Percentiles rank a stretch among this genome's conserved stretches.
phyloP scores from a whole-genome alignment of 1,140 invertebrate species.

The Bombus vancouverensis region DNA sequence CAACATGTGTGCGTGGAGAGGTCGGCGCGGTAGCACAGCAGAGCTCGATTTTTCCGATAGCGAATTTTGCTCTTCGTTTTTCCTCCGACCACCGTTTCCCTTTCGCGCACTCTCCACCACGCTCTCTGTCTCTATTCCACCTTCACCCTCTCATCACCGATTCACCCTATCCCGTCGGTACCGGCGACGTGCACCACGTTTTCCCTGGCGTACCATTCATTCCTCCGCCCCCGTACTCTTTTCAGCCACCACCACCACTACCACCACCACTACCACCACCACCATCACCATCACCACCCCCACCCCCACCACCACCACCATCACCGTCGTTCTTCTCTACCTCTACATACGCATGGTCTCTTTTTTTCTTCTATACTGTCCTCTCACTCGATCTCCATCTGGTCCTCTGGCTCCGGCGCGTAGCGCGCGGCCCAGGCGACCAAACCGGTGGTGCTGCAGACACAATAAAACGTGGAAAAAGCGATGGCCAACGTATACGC shows the following conservation, averaged over 20 bases:
- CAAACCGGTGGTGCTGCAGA: conserved; percentile 76
- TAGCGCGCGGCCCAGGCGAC: conserved; percentile 67
- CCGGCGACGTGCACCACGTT: conserved; percentile 48
- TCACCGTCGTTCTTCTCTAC: background rate
- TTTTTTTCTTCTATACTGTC: background rate
- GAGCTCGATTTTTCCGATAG: conserved; percentile 81
- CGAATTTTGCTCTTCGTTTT: conserved; percentile 76
- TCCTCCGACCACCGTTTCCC: conserved; percentile 58
- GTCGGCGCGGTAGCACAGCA: conserved; percentile 61
- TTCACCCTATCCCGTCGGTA: conserved; percentile 38
- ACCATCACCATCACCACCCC: accelerated
- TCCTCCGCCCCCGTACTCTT: conserved; percentile 17
- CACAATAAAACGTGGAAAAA: conserved; percentile 78
- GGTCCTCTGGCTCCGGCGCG: conserved; percentile 64
- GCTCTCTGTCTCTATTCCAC: conserved; percentile 46
- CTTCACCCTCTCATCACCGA: conserved; percentile 57
- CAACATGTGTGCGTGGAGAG: conserved; percentile 56
- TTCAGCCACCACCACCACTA: conserved; percentile 1
- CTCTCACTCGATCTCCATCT: conserved; percentile 68
- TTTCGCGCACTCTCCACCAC: background rate
- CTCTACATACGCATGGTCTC: background rate
- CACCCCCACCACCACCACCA: background rate
- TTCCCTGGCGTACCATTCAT: conserved; percentile 54
- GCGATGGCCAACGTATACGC: conserved; percentile 63
- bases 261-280: background rate